phyloP scores from a whole-genome alignment of 2,888 invertebrate species.

The Oxytorus armatus region DNA sequence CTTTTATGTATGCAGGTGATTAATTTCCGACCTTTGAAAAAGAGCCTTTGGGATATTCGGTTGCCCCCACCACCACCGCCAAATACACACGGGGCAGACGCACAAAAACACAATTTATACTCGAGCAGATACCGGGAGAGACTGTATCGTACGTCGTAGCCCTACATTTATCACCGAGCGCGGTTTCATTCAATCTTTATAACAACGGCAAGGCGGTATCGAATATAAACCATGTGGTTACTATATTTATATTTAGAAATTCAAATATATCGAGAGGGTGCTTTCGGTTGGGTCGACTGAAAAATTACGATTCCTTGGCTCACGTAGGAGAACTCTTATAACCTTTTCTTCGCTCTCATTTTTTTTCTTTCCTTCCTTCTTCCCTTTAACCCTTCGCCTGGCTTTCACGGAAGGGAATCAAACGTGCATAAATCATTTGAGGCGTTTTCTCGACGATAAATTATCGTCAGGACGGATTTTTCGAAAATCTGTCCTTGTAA shows the following conservation, averaged over 20 bases:
- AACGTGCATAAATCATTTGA: slow-evolving; percentile 6
- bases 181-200: slow-evolving; percentile 60
- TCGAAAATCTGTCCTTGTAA: no score
- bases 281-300: slow-evolving; percentile 17
- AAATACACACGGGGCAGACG: slow-evolving; percentile 10
- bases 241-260: slow-evolving; percentile 38
- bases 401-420: background rate
- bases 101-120: slow-evolving; percentile 27
- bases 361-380: slow-evolving; percentile 12
- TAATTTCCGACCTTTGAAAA: slow-evolving; percentile 52
- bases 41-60: slow-evolving; percentile 37
- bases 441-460: background rate
- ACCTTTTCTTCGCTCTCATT: no score
- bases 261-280: slow-evolving; percentile 11
- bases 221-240: slow-evolving; percentile 8
- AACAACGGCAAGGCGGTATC: slow-evolving; percentile 38
- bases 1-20: slow-evolving; percentile 22
- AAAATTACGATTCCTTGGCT: slow-evolving; percentile 19
- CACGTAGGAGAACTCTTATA: slow-evolving; percentile 5
- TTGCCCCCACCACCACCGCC: slow-evolving; percentile 14
- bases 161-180: slow-evolving; percentile 50
- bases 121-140: slow-evolving; percentile 22
- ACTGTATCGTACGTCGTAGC: slow-evolving; percentile 8
- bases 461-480: no score
- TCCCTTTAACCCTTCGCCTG: slow-evolving; percentile 4